A percentile compares a stretch with the other conserved stretches of the same genome.
Conservation (phyloP, 2,888 invertebrate genomes). For the Syrphus vitripennis region DNA sequence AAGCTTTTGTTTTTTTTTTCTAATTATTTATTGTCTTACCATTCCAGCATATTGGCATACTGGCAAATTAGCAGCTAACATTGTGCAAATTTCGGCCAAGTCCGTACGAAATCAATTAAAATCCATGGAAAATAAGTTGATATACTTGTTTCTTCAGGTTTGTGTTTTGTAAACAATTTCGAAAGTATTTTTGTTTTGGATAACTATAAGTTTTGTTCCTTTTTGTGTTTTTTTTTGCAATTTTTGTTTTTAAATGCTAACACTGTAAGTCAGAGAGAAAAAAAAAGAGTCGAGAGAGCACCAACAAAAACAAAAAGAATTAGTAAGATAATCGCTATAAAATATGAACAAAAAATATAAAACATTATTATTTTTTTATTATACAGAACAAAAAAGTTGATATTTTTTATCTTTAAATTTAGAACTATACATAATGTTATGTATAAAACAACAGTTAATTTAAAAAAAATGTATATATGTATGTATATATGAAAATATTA, state of each 20-base stretch:
- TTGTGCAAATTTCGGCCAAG: slow-evolving; percentile 67
- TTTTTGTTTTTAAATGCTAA: slow-evolving; percentile 40
- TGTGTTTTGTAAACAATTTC: slow-evolving; percentile 5
- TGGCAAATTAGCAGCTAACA: slow-evolving; percentile 75
- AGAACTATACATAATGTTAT: not conserved
- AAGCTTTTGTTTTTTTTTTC: slow-evolving; percentile 2
- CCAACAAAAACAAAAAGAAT: slow-evolving; percentile 24
- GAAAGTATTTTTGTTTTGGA: slow-evolving; percentile 15
- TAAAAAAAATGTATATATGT: not conserved
- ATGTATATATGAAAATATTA: not conserved
- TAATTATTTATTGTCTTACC: slow-evolving; percentile 70
- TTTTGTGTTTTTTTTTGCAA: slow-evolving; percentile 31
- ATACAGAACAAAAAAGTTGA: not conserved
- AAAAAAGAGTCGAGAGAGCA: slow-evolving; percentile 35
- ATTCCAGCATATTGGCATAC: slow-evolving; percentile 75
- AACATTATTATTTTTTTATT: not conserved
- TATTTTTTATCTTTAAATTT: not conserved
- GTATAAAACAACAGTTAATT: slow-evolving; percentile 5
- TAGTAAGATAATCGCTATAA: slow-evolving; percentile 6
- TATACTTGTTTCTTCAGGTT: slow-evolving; percentile 28
- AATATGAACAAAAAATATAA: slow-evolving; percentile 6
- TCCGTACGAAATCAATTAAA: slow-evolving; percentile 62
- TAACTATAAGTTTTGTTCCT: slow-evolving; percentile 22
- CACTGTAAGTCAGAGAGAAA: slow-evolving; percentile 50
- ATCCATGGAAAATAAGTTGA: slow-evolving; percentile 63